Evolutionary conservation across 2,888 invertebrate genomes (phyloP).

Genomic region (Allolobophora icterica): DNA sequence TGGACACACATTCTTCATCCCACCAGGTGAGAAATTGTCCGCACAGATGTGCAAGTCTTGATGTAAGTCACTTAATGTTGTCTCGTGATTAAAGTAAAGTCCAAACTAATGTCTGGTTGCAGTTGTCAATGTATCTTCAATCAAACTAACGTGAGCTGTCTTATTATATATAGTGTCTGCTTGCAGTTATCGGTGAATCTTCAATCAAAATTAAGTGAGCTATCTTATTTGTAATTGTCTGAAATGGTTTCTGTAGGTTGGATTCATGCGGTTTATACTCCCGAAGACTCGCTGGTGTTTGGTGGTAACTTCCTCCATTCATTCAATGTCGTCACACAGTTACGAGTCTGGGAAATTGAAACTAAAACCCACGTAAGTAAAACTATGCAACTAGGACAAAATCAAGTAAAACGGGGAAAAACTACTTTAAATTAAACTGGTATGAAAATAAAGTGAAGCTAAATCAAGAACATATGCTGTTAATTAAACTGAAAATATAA

Average conservation of each 20-base stretch:
- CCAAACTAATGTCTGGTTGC: neutral
- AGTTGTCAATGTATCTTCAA: neutral
- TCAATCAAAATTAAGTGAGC: neutral
- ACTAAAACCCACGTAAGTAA: constrained; percentile 82
- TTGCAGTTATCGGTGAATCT: neutral
- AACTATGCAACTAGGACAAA: neutral
- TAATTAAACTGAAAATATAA: neutral
- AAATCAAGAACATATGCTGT: no score
- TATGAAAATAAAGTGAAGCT: neutral
- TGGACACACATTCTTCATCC: constrained; percentile 94
- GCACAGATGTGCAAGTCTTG: neutral
- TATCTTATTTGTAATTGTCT: neutral
- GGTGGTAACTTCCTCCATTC: constrained; percentile 97
- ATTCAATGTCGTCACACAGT: constrained; percentile 92
- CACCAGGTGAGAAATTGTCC: constrained; percentile 73
- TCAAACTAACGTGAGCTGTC: neutral
- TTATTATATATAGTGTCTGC: neutral
- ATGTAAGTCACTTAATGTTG: neutral
- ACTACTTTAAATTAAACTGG: neutral
- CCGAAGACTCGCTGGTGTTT: constrained; percentile 92
- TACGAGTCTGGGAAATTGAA: constrained; percentile 93
- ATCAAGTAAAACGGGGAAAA: neutral
- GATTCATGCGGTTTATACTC: constrained; percentile 98
- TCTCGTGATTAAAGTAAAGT: no score
- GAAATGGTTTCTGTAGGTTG: constrained; percentile 71